These are phyloP conservation scores for Dryococelus australis DNA, from an alignment of 2,888 invertebrate species.

Conservation along the genomic window DNA sequence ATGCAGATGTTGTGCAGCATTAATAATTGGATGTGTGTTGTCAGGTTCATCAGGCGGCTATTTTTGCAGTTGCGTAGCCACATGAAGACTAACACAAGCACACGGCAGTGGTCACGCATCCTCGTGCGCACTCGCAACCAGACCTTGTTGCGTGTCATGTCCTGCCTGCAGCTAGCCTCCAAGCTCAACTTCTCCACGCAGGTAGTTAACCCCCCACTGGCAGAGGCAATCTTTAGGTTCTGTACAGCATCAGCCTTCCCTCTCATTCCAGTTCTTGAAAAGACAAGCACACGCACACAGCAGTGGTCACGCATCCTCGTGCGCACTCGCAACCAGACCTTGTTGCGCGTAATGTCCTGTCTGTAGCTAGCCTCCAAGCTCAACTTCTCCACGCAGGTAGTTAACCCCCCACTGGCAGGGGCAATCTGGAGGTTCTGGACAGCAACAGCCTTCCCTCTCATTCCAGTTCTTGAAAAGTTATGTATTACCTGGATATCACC, in stretches of 20 bases:
- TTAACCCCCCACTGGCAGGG: too few species aligned
- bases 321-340: constrained; percentile 24
- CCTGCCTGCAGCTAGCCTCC: constrained; percentile 42
- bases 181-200: constrained; percentile 24
- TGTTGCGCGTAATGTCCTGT: constrained; percentile 36
- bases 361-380: constrained; percentile 40
- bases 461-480: too few species aligned
- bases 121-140: constrained; percentile 25
- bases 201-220: not conserved
- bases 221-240: too few species aligned
- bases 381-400: constrained; percentile 23
- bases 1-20: too few species aligned
- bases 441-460: too few species aligned
- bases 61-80: not conserved
- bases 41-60: not conserved
- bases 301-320: constrained; percentile 33
- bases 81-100: not conserved
- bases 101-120: constrained; percentile 33
- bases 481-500: too few species aligned
- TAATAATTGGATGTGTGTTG: too few species aligned
- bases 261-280: too few species aligned
- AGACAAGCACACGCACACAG: too few species aligned
- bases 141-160: constrained; percentile 30
- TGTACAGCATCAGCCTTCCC: too few species aligned
- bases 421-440: too few species aligned